These are phyloP conservation scores for Nesogale talazaci DNA, from an alignment of 2,113 vertebrate genomes.

Conservation along the genomic window DNA sequence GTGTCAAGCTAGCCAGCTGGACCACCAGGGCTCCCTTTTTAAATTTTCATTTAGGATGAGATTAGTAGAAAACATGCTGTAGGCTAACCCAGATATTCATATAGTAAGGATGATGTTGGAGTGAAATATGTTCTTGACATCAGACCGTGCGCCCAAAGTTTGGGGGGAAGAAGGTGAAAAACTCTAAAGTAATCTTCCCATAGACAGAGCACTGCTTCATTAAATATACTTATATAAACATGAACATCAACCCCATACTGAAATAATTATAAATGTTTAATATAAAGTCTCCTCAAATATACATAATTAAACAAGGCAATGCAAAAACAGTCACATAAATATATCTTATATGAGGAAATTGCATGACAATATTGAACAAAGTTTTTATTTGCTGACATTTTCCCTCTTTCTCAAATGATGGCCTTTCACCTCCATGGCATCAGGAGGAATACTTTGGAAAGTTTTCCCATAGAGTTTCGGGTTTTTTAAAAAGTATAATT, in stretches of 20 bases:
- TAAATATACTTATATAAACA: constrained; percentile 53
- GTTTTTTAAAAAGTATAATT: not conserved
- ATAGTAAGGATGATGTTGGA: constrained; percentile 43
- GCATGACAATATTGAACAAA: constrained; percentile 78
- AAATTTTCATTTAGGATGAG: constrained; percentile 29
- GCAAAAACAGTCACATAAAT: constrained; percentile 74
- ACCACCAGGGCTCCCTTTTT: not conserved
- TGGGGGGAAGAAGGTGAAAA: not conserved
- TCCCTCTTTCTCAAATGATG: constrained; percentile 58
- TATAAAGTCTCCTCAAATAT: constrained; percentile 76
- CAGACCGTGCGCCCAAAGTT: constrained; percentile 42
- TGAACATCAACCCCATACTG: constrained; percentile 72
- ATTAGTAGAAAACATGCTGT: constrained; percentile 13
- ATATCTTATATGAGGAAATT: constrained; percentile 68
- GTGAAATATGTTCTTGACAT: constrained; percentile 46
- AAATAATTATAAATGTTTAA: constrained; percentile 79
- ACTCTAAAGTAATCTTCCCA: too few species aligned
- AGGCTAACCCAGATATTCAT: constrained; percentile 54
- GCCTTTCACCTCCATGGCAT: constrained; percentile 18
- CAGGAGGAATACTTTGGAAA: constrained; percentile 33
- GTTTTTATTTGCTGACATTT: constrained; percentile 74
- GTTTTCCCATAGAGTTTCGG: constrained; percentile 27
- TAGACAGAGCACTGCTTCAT: not conserved
- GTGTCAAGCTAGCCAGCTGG: too few species aligned
- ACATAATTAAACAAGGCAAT: constrained; percentile 75